Conservation (phyloP, 2,888 invertebrate genomes). For the Eulithis prunata region DNA sequence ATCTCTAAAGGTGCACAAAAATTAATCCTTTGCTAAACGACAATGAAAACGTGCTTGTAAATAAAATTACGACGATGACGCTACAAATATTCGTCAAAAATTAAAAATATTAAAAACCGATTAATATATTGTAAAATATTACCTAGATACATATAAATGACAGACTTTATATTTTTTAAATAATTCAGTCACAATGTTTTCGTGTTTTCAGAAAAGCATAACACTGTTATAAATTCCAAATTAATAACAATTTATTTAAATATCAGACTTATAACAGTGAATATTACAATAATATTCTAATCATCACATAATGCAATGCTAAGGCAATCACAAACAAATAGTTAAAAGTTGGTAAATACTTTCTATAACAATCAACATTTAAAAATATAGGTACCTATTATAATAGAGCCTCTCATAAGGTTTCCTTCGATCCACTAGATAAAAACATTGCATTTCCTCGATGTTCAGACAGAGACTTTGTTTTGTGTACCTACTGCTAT, state of each 20-base stretch:
- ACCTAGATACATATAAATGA: conserved; percentile 6
- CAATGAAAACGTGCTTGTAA: not conserved
- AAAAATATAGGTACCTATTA: conserved; percentile 9
- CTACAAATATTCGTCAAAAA: conserved; percentile 14
- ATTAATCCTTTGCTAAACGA: conserved; percentile 16
- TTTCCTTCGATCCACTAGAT: not conserved
- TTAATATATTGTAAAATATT: conserved; percentile 2
- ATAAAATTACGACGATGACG: not conserved
- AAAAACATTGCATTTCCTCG: not conserved
- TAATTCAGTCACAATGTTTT: conserved; percentile 11
- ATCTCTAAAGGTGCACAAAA: not conserved
- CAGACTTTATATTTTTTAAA: conserved; percentile 2
- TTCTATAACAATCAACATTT: conserved; percentile 13
- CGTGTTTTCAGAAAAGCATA: not conserved
- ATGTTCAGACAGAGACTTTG: conserved; percentile 32
- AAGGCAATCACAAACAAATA: conserved; percentile 10
- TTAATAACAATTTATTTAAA: conserved; percentile 27
- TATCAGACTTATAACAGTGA: conserved; percentile 32
- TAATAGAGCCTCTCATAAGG: conserved; percentile 1
- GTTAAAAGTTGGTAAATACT: conserved; percentile 4
- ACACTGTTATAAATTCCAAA: conserved; percentile 26
- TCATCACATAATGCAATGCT: conserved; percentile 14
- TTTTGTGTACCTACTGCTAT: conserved; percentile 18
- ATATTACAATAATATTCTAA: conserved; percentile 18
- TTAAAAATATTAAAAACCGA: conserved; percentile 3